Percentiles rank a stretch among this genome's conserved stretches.
phyloP scores from a whole-genome alignment of 2,113 vertebrate species.

The Heterotis niloticus region DNA sequence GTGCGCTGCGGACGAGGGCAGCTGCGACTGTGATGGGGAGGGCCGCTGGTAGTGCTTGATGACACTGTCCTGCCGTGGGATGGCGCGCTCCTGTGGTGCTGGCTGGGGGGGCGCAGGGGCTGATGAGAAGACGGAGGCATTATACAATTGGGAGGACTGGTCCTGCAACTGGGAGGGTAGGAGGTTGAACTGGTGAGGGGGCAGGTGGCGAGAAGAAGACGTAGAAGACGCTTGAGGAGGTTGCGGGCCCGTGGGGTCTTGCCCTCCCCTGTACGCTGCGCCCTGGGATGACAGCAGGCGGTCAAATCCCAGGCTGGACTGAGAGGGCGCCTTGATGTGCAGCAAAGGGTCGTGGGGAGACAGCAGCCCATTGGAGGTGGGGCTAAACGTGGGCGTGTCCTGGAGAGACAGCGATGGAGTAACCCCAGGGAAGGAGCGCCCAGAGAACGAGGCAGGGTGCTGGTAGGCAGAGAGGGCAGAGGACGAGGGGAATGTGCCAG shows the following conservation, averaged over 20 bases:
- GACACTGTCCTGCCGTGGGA: conserved; percentile 86
- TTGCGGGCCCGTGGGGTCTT: conserved; percentile 63
- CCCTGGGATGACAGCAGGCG: conserved; percentile 71
- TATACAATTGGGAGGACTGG: conserved; percentile 80
- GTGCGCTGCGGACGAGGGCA: conserved; percentile 72
- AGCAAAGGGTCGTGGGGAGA: conserved; percentile 80
- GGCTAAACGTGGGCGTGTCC: conserved; percentile 88
- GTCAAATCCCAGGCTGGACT: conserved; percentile 73
- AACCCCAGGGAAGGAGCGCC: conserved; percentile 82
- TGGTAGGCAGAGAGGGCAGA: conserved; percentile 93
- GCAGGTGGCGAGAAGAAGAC: conserved; percentile 73
- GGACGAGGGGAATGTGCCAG: conserved; percentile 87
- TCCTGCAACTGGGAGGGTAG: conserved; percentile 81
- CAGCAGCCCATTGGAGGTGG: conserved; percentile 82
- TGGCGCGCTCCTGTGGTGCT: conserved; percentile 73
- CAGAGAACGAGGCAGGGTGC: conserved; percentile 87
- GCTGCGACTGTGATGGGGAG: conserved; percentile 71
- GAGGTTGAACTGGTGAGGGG: conserved; percentile 86
- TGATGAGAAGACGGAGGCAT: conserved; percentile 79
- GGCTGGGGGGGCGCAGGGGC: conserved; percentile 70
- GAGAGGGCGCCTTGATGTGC: conserved; percentile 74
- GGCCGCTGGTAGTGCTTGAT: conserved; percentile 96
- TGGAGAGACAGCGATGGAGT: conserved; percentile 80
- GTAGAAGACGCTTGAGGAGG: conserved; percentile 63
- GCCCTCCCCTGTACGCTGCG: conserved; percentile 65